Base-by-base conservation (phyloP, 2,888 invertebrate genomes). In the Metopia argyrocephala region DNA sequence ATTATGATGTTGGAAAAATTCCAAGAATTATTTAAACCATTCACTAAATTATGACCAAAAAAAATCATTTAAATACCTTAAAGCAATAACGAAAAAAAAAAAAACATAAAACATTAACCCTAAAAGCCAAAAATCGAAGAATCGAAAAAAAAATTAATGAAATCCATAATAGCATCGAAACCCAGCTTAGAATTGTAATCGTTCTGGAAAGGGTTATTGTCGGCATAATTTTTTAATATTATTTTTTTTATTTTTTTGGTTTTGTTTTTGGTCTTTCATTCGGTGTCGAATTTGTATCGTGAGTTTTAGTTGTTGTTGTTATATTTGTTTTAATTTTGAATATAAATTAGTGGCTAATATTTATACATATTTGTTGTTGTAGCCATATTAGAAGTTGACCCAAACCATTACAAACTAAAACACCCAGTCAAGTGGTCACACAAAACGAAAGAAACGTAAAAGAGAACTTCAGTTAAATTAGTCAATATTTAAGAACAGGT, bases 21-120 rank as follows among this genome's bases (percentile, higher is more conserved):
- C 78, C 52, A 61, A 54, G 70, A 78, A 78, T 66, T 52, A 28
- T 78, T 71, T 54, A 71, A 61, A 21, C 54, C 65, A 71, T 78
- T 78, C 65, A 78, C 46, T 59, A 78, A 78, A 71, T 61, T 71
- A 54, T 59, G 52, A 15, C 31, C 57, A 70, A 54, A 31, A 27
- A 62, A 54, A 12, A 54, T 23, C 6, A 45, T 28, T 7, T 31
- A n/a, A n/a, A n/a, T n/a, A n/a, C n/a, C n/a, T n/a, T n/a, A 38
- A 31, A 31, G 9, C 6, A 31, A 31, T 12, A 31, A 7, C 12
- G 2, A 2, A 15, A 15, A 31, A 31, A 38, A 15, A 38, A 38
- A 7, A 15, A 38, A 38, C 38, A 38, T n/a, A n/a, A 38, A 38
- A 38, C 4, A 6, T 38, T 38, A 38, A 38, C 15, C 38, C 15